Conservation (phyloP, 2,888 invertebrate species). For the Brenthis hecate region DNA sequence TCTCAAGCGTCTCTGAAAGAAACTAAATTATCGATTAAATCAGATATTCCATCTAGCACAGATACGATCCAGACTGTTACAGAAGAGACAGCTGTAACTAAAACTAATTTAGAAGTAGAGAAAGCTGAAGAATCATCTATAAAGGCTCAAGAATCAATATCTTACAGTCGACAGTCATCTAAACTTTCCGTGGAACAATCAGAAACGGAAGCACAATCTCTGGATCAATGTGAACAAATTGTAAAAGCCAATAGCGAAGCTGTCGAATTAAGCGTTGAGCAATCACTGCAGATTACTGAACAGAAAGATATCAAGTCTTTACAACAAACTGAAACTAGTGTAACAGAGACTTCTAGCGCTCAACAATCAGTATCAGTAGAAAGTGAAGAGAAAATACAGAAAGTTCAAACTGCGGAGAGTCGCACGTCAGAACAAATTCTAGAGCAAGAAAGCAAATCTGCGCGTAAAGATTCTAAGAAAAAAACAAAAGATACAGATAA, state of each 20-base stretch:
- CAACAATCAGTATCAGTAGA: not conserved
- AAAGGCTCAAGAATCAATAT: constrained; percentile 29
- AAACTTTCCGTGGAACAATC: constrained; percentile 33
- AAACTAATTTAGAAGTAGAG: constrained; percentile 34
- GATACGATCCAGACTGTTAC: constrained; percentile 24
- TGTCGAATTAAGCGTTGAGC: not conserved
- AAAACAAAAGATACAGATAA: constrained; percentile 10
- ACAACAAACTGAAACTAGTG: not conserved
- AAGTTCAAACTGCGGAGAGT: constrained; percentile 3
- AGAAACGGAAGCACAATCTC: constrained; percentile 24
- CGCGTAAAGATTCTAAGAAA: constrained; percentile 20
- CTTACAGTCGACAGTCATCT: constrained; percentile 38
- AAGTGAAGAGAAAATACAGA: not conserved
- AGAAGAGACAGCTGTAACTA: constrained; percentile 12
- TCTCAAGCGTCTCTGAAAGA: constrained; percentile 4
- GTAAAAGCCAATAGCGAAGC: not conserved
- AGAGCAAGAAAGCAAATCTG: not conserved
- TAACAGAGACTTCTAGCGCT: not conserved
- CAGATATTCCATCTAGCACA: constrained; percentile 7
- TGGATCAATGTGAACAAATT: constrained; percentile 16
- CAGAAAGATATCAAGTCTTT: not conserved
- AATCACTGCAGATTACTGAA: not conserved
- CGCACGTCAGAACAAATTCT: not conserved
- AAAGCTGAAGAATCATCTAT: constrained; percentile 19
- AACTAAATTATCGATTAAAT: constrained; percentile 1